Base-by-base conservation (phyloP, 1,140 invertebrate species). In the Scaptomyza pallida region DNA sequence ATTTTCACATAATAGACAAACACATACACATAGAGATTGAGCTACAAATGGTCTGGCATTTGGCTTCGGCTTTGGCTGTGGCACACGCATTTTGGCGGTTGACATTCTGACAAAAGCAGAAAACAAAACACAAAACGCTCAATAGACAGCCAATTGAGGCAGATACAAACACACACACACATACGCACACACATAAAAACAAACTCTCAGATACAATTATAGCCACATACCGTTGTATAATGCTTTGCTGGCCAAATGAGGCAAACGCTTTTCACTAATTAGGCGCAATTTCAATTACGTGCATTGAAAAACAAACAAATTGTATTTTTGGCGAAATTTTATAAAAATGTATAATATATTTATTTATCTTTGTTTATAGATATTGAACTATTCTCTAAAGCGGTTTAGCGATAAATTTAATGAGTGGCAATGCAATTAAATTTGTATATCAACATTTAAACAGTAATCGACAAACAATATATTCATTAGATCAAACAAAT, bases 1-100 rank as follows among this genome's bases (percentile, higher is more conserved):
- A 77, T 85, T 81, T 85, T 81, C 80, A 85, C 80, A 86, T 78
- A 71, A 81, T 72, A 85, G 82, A 77, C 30, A 21, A 21, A 16
- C 52, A 33, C 10, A 52, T 6, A 48, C 30, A 43, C 4, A 30
- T 1, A 37, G 12, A 35, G 33, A 50, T 35, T 57, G 48, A 70
- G 8, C 10, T 15, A 33, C 54, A 67, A 35, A 71, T 64, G 44
- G 33, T 26, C 13, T 57, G 59, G 35, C 55, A 72, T 55, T 55
- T 62, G 56, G 70, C 43, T 55, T 68, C 30, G 61, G 55, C 56
- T 64, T 30, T 64, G 69, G 64, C 78, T 70, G 64, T n/a, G 51
- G 44, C 73, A 69, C 55, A 60, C 78, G 2, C 6, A 71, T 72
- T 85, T 85, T 51, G 35, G 74, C 44, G 73, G 73, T 68, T 81